Evolutionary conservation across 2,888 invertebrate genomes (phyloP), one percentile per base, ranked within the genome.

Genomic region (Troides helena): DNA sequence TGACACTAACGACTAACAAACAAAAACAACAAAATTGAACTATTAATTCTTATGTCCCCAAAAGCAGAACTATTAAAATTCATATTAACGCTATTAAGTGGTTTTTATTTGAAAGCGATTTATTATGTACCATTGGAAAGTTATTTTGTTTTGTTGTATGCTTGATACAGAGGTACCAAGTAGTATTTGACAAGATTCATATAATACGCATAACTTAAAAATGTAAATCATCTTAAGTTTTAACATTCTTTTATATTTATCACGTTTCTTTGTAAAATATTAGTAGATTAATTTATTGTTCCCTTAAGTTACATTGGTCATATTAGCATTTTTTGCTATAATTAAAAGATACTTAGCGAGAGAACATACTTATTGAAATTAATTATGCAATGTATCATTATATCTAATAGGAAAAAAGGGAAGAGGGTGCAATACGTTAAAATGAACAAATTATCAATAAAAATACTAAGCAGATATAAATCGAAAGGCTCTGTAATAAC

Each of bases 1-100:
- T 81, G 88, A 88, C 88, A 87, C 86, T 89, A 89, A 90, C 87
- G 89, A 90, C 85, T 81, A 77, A 81, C 81, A 83, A 84, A 88
- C 82, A 83, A 87, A 89, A 89, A 90, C 86, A 88, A 86, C 87
- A 77, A 83, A 87, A 88, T 83, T 81, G 79, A 87, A 86, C 87
- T 87, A 90, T 89, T 83, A 87, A 90, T 89, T 86, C 83, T 77
- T 78, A 80, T 86, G 86, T 85, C 86, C 81, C 85, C 83, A 82
- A 71, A 67, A 67, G 65, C 67, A 58, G 50, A 80, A 79, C 79
- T 82, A 86, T 85, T 83, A 83, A 81, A 86, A 84, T 79, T 74
- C 76, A 76, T 79, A 82, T 81, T 80, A 78, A 77, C 79, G 77
- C 80, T 81, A 81, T 83, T 82, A 81, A 83, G 79, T 78, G 81